Base-by-base conservation (phyloP, 2,113 vertebrate species). In the Semnornis frantzii region DNA sequence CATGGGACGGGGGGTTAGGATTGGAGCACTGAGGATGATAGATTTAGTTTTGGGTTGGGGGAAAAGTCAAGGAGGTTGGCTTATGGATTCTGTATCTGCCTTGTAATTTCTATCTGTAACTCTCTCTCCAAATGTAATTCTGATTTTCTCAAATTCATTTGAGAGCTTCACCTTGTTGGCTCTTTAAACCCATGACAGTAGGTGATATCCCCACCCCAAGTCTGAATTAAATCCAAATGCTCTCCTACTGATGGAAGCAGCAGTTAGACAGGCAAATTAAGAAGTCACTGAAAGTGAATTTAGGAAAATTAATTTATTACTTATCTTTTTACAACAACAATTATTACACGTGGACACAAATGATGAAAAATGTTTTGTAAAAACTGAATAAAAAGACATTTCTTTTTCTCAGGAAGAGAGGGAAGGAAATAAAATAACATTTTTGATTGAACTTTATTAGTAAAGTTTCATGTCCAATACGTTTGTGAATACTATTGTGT, bases 231-330 rank as follows among this genome's bases (percentile, higher is more conserved):
- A 65, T 75, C 46, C 81, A 84, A 82, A 55, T 46, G 34, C 42
- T 58, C 30, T 54, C 58, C 63, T 89, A 74, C 59, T 92, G 50
- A 39, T 76, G 24, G 15, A 9, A 93, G 50, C 62, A 84, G 80
- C 23, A 65, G 37, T 90, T 92, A 87, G 30, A 42, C 23, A 80
- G 37, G 68, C 18, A 88, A 90, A 90, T 92, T 86, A 84, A 63
- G 55, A 84, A 95, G 39, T 48, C 62, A 79, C 48, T 58, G 34
- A 34, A 37, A 37, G 44, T 82, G 74, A 84, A 82, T 89, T 89
- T 89, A 81, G n/a, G 52, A 84, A 87, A 27, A 82, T 76, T 68
- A 69, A 82, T 88, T 78, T 89, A 76, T 93, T 79, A 54, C 20
- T 82, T 84, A 27, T 71, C 4, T 84, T 90, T 93, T 60, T 79